Conservation (phyloP, 2,113 vertebrate species). For the Ptychochromis oligacanthus region DNA sequence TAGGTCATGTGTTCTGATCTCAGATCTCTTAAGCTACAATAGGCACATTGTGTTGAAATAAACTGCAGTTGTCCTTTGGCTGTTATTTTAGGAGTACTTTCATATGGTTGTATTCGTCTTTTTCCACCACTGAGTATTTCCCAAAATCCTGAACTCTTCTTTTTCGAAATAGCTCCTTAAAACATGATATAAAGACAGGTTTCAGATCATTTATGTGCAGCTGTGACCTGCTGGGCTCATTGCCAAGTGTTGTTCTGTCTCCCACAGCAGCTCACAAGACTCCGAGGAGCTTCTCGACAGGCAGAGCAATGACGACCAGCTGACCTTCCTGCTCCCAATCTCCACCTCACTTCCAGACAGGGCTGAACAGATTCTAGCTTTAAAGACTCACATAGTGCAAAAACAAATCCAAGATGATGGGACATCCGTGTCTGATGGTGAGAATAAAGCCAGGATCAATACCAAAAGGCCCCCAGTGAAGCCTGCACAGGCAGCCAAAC, state of each 20-base stretch:
- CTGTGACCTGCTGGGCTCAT: too few species aligned
- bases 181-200: too few species aligned
- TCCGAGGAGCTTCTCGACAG: background rate
- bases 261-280: slow-evolving; percentile 3
- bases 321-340: background rate
- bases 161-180: background rate
- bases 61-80: background rate
- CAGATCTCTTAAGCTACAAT: background rate
- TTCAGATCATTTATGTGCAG: too few species aligned
- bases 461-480: background rate
- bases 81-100: background rate
- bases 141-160: too few species aligned
- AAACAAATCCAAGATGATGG: background rate
- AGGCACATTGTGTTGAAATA: background rate
- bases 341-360: background rate
- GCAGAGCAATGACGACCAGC: accelerated
- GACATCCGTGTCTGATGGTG: background rate
- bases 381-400: background rate
- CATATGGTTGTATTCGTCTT: too few species aligned
- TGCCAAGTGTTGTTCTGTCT: background rate
- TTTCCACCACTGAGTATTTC: too few species aligned
- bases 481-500: background rate
- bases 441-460: background rate
- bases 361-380: background rate
- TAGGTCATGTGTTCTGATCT: accelerated